Conservation (phyloP, 2,797 vertebrate genomes). For the Xerus rutilus region DNA sequence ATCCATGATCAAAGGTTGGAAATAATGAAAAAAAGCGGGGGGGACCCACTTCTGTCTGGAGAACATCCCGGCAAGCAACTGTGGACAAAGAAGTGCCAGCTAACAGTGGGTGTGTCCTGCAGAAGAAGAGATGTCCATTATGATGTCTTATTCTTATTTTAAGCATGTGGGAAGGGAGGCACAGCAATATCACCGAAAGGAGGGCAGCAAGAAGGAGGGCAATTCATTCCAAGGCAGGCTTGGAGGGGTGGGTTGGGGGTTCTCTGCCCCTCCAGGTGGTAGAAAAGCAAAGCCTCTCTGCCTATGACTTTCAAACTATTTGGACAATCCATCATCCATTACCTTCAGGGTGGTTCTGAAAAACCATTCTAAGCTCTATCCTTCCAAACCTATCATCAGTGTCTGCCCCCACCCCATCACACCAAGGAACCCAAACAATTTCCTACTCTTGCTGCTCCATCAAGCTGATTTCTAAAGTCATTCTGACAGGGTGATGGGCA, state of each 20-base stretch:
- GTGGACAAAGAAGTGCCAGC: neutral
- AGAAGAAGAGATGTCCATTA: neutral
- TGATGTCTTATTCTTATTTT: neutral
- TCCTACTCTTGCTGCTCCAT: slow-evolving; percentile 67
- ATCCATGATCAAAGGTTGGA: neutral
- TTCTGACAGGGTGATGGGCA: slow-evolving; percentile 64
- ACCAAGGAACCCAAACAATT: slow-evolving; percentile 38
- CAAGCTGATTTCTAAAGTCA: slow-evolving; percentile 68
- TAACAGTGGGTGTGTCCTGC: neutral
- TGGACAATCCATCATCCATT: neutral
- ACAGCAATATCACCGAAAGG: neutral
- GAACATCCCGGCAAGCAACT: neutral
- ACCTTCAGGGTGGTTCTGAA: neutral
- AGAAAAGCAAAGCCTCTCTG: neutral
- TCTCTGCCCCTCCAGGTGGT: neutral
- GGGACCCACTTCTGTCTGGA: neutral
- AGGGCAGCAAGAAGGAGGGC: neutral
- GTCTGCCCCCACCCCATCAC: neutral
- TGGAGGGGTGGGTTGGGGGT: too few relatives aligned
- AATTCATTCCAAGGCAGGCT: accelerated
- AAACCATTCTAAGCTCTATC: neutral
- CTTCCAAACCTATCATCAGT: neutral
- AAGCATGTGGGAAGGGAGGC: neutral
- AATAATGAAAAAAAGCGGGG: neutral
- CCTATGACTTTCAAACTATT: neutral